phyloP scores from a whole-genome alignment of 2,888 invertebrate genomes.

The Drosophila atroscutellata region DNA sequence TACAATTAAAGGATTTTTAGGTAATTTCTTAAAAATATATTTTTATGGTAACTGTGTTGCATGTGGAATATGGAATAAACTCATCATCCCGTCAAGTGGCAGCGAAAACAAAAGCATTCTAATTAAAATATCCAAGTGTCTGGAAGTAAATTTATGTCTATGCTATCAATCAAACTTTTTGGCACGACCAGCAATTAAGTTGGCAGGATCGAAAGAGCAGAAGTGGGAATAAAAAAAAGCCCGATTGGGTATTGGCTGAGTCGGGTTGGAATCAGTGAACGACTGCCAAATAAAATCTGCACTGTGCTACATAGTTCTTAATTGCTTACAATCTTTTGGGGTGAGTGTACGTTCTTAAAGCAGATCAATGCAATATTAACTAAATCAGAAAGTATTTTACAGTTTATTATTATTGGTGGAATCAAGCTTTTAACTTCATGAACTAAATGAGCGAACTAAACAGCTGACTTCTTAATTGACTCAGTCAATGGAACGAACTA shows the following conservation, averaged over 20 bases:
- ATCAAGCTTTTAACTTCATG: neutral
- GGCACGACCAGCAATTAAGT: constrained; percentile 51
- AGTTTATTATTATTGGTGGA: neutral
- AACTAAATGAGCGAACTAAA: neutral
- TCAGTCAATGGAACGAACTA: neutral
- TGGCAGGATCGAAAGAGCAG: constrained; percentile 5
- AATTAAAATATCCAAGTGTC: constrained; percentile 72
- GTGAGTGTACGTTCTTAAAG: neutral
- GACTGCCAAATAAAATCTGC: constrained; percentile 35
- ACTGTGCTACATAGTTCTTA: constrained; percentile 17
- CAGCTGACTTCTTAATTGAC: neutral
- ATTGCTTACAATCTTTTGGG: neutral
- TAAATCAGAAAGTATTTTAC: neutral
- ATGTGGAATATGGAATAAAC: constrained; percentile 1
- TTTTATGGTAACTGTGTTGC: neutral
- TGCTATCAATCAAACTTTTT: constrained; percentile 69
- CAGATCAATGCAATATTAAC: neutral
- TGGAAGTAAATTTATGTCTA: constrained; percentile 32
- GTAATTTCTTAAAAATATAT: neutral
- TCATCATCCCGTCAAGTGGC: constrained; percentile 15
- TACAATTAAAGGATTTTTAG: neutral
- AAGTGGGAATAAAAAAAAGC: constrained; percentile 22
- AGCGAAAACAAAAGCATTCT: constrained; percentile 59
- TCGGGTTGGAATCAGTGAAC: constrained; percentile 40
- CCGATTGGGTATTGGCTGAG: constrained; percentile 15